Percentiles rank a stretch among this genome's conserved stretches.
These are phyloP conservation scores for Apis cerana DNA, from an alignment of 1,140 invertebrate genomes.

Conservation along the genomic window DNA sequence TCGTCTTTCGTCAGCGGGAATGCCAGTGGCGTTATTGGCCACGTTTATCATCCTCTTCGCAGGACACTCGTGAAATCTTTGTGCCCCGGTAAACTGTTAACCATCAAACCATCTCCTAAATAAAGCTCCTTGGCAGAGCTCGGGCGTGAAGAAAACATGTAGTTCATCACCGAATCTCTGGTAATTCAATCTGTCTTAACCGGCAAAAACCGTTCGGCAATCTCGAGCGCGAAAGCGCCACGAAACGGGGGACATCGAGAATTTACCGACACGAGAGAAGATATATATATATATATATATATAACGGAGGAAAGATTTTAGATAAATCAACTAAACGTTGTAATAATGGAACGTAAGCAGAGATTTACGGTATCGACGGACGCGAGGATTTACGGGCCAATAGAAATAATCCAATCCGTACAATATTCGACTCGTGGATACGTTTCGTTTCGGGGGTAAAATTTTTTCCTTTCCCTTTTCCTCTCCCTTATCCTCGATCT, in stretches of 20 bases:
- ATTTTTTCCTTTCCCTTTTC: slow-evolving; percentile 36
- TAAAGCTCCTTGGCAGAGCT: slow-evolving; percentile 1
- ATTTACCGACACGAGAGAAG: not conserved
- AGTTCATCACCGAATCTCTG: not conserved
- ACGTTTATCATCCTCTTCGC: slow-evolving; percentile 71
- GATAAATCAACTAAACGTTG: slow-evolving; percentile 38
- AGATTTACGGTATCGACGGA: slow-evolving; percentile 20
- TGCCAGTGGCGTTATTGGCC: slow-evolving; percentile 71
- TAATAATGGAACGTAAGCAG: slow-evolving; percentile 38
- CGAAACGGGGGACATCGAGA: slow-evolving; percentile 13
- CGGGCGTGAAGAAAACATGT: not conserved
- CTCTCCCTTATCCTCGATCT: slow-evolving; percentile 19
- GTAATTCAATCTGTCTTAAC: slow-evolving; percentile 3
- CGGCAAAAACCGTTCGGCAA: slow-evolving; percentile 5
- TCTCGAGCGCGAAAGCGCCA: not conserved
- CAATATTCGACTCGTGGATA: slow-evolving; percentile 30
- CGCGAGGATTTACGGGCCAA: slow-evolving; percentile 30
- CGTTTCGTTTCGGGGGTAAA: slow-evolving; percentile 27
- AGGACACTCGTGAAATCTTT: slow-evolving; percentile 61
- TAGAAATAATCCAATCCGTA: slow-evolving; percentile 49
- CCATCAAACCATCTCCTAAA: not conserved
- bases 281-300: not conserved
- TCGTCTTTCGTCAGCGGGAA: slow-evolving; percentile 43
- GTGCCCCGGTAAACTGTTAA: slow-evolving; percentile 25
- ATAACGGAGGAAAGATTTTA: slow-evolving; percentile 12